Base-by-base conservation (phyloP, 2,113 vertebrate species). In the Australoheros scitulus region DNA sequence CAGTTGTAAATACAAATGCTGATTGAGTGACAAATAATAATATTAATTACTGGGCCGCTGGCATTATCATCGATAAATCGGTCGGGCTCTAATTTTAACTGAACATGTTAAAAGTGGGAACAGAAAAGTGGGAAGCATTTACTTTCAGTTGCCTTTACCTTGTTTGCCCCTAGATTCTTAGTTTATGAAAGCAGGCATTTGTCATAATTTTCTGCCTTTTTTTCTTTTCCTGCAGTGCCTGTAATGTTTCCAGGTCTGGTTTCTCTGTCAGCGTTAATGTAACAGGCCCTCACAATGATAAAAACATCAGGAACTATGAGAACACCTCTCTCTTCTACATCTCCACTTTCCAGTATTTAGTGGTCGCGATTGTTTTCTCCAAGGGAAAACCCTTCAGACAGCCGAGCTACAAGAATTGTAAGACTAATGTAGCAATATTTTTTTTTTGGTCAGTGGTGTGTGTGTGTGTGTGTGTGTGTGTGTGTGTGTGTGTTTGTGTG, bases 341-440 rank as follows among this genome's bases (percentile, higher is more conserved):
- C 93, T 99, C 98, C 84, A 95, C 96, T 83, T 99, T 99, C 94
- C 98, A 99, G 94, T 99, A 99, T 94, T 95, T 99, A 95, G 96
- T 95, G 36, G 97, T 99, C 72, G 98, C 98, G 85, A 88, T 99
- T 56, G 91, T 97, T 63, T 99, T 99, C 95, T 98, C 98, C 91
- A 99, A 99, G 92, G 98, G 98, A 85, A 99, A 97, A 84, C 98
- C 98, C 57, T 99, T 99, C 92, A 96, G 98, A 85, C 97, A 99
- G 85, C 98, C 98, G 2, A 97, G 96, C 96, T 98, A 98, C 94
- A 98, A 96, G 89, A 99, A 99, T 84, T 96, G 98, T 99, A 94
- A 95, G 98, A 15, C 22, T 5, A 2, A 8, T n/a, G 5, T 2
- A 34, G 41, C 10, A 8, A 18, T 7, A 10, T 22, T n/a, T 6